Evolutionary conservation across 2,888 invertebrate genomes (phyloP).

Genomic region (Stenoptilia bipunctidactyla): DNA sequence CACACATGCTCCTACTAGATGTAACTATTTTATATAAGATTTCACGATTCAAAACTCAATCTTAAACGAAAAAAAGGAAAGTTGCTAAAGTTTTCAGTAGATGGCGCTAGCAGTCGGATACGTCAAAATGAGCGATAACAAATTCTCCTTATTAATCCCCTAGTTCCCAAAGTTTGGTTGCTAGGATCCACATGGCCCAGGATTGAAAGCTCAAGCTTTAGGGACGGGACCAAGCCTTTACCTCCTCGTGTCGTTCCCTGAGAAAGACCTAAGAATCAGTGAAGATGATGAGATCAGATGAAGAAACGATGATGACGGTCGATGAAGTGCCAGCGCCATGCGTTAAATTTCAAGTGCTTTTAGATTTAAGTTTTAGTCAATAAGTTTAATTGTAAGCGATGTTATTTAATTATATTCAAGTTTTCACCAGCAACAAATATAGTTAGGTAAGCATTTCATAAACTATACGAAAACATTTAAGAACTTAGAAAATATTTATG

Average conservation of each 20-base stretch:
- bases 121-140: background rate
- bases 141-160: background rate
- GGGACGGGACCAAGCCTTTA: slow-evolving; percentile 54
- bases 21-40: background rate
- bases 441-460: too few species aligned
- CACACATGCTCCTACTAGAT: too few species aligned
- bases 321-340: slow-evolving; percentile 59
- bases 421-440: too few species aligned
- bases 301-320: slow-evolving; percentile 27
- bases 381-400: too few species aligned
- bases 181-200: slow-evolving; percentile 48
- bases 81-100: too few species aligned
- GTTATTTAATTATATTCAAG: too few species aligned
- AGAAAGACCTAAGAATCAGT: slow-evolving; percentile 71
- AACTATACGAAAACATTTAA: too few species aligned
- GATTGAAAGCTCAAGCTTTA: slow-evolving; percentile 57
- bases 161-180: slow-evolving; percentile 58
- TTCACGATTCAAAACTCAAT: background rate
- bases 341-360: slow-evolving; percentile 27
- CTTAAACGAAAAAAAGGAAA: too few species aligned
- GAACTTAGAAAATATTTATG: too few species aligned
- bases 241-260: slow-evolving; percentile 64
- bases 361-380: too few species aligned
- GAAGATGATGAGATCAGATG: slow-evolving; percentile 60
- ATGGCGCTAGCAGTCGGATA: too few species aligned